Percentiles rank a stretch among this genome's conserved stretches.
These are phyloP conservation scores for Xylota sylvarum DNA, from an alignment of 2,888 invertebrate species.

Conservation along the genomic window DNA sequence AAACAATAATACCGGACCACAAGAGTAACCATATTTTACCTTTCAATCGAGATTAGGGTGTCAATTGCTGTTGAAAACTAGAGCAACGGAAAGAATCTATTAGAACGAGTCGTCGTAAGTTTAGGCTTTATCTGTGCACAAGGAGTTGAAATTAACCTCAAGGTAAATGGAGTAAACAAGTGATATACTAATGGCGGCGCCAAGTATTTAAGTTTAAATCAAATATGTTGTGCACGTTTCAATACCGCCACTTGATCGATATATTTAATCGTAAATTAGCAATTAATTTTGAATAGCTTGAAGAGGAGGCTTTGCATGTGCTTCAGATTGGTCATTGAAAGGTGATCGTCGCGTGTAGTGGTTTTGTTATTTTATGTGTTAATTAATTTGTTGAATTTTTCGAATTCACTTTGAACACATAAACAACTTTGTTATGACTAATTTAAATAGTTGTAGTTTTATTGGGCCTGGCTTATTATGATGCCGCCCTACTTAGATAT, in stretches of 20 bases:
- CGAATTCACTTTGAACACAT: not conserved
- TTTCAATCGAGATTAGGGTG: constrained; percentile 47
- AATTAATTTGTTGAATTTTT: constrained; percentile 12
- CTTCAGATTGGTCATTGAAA: not conserved
- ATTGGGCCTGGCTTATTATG: not conserved
- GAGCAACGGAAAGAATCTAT: constrained; percentile 24
- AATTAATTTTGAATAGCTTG: constrained; percentile 22
- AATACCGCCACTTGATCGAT: constrained; percentile 14
- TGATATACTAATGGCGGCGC: constrained; percentile 15
- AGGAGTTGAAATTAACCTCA: not conserved
- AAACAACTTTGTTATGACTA: constrained; percentile 1
- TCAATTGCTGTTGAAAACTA: constrained; percentile 43
- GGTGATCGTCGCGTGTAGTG: constrained; percentile 18
- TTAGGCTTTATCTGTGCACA: constrained; percentile 8
- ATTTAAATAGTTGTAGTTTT: not conserved
- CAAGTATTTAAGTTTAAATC: not conserved
- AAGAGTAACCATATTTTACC: constrained; percentile 22
- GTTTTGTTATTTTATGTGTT: constrained; percentile 14
- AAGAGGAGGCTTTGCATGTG: not conserved
- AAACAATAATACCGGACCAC: constrained; percentile 17
- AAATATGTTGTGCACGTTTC: constrained; percentile 1
- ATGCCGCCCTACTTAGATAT: not conserved
- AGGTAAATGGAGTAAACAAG: not conserved
- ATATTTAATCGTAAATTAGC: constrained; percentile 34
- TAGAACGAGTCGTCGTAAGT: not conserved